phyloP scores from a whole-genome alignment of 1,140 invertebrate species.

The Leptestheria dahalacensis region DNA sequence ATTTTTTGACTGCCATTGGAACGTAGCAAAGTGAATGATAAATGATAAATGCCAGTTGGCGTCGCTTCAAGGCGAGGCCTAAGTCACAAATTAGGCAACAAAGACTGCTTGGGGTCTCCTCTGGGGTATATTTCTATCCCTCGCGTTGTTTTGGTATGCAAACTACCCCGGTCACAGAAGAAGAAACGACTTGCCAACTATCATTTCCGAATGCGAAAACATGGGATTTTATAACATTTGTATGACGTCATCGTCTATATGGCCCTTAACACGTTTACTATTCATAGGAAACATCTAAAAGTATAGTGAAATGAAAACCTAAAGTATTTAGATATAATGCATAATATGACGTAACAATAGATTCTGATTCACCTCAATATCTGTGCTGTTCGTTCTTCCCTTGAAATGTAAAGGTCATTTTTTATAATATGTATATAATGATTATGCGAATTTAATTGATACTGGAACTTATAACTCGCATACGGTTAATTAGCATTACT shows the following conservation, averaged over 20 bases:
- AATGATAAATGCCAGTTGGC: not conserved
- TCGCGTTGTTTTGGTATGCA: not conserved
- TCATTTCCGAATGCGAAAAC: not conserved
- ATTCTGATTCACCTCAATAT: too few relatives aligned
- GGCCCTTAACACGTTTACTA: not conserved
- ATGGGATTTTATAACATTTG: too few relatives aligned
- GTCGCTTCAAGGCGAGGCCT: not conserved
- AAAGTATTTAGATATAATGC: too few relatives aligned
- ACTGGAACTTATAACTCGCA: too few relatives aligned
- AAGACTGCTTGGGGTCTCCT: not conserved
- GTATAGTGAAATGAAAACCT: too few relatives aligned
- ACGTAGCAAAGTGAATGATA: not conserved
- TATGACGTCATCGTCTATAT: not conserved
- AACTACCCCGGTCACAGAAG: not conserved
- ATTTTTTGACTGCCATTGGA: not conserved
- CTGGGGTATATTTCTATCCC: not conserved
- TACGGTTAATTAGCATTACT: too few relatives aligned
- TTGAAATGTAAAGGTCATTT: too few relatives aligned
- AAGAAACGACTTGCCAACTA: not conserved
- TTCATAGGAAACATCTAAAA: too few relatives aligned
- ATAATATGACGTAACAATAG: too few relatives aligned
- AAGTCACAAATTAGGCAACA: not conserved
- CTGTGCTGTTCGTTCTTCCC: too few relatives aligned
- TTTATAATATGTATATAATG: too few relatives aligned
- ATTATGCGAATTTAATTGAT: too few relatives aligned